Base-by-base conservation (phyloP, 2,797 vertebrate genomes). In the Halcyon leucocephala region DNA sequence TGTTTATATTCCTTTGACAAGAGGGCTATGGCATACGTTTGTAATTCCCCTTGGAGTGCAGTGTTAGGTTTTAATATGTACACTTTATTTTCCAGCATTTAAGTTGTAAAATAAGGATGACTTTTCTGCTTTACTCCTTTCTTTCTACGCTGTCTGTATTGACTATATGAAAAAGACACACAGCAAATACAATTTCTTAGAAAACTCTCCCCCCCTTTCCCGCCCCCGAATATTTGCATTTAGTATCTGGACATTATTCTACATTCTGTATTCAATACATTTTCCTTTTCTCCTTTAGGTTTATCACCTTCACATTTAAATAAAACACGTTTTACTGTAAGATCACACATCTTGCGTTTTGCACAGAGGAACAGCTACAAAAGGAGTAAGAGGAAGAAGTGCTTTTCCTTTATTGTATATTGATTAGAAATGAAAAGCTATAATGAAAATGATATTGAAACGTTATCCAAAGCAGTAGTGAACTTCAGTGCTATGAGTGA, bases 11-110 rank as follows among this genome's bases (percentile, higher is more conserved):
- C 65, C 48, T 95, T 62, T 91, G 88, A 95, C 80, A 89, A 80
- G 48, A 58, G 49, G 82, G 55, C 51, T 66, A 7, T 51, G 58
- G 24, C 93, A 71, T 86, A 49, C 19, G 13, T 84, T 65, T 93
- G 70, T 44, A 91, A 95, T 95, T 97, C 93, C 93, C 90, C 58
- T 95, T 82, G 76, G 76, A 90, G 69, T 54, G 19, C 35, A 89
- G n/a, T 82, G 69, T 55, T 86, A 57, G 70, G n/a, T 93, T 79
- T 95, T 69, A 92, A 52, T 69, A 65, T 71, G 49, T 82, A 86
- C 60, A 21, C 21, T 86, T 93, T 39, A 24, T 93, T 89, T 93
- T 35, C 44, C 31, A 77, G 6, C 52, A 67, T 84, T 81, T 86
- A 60, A 37, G 49, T 80, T 54, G n/a, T 82, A 57, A 85, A 93